Base-by-base conservation (phyloP, 1,140 invertebrate genomes). In the Nasonia longicornis region DNA sequence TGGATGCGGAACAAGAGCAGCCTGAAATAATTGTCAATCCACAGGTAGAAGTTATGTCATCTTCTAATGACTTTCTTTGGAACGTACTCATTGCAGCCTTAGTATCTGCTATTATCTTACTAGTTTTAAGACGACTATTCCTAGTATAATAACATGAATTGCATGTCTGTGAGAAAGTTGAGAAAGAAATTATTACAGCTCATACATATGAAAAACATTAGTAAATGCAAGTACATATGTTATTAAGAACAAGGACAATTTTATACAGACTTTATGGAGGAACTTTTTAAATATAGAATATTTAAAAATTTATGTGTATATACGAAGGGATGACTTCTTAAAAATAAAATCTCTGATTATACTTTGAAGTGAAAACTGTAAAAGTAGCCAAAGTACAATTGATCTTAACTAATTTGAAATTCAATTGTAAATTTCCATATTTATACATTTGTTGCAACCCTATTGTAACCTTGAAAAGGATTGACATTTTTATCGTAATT, bases 11-110 rank as follows among this genome's bases (percentile, higher is more conserved):
- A 29, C 84, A 82, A 22, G 87, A 87, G n/a, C 80, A 86, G 73
- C 31, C 85, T 48, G 86, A 87, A 73, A 80, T 86, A 38, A 85
- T 86, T 75, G 10, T 86, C 35, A 89, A 86, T 84, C 84, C 85
- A 45, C 86, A 87, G 70, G 63, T 87, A 71, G 86, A 87, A 79
- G 87, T 85, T 16, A 87, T 89, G 85, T 88, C 87, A 4, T 90
- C 88, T 35, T 88, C 87, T 6, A 90, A 90, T 42, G 88, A 90
- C 74, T 80, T 89, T 71, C 86, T 90, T 80, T 90, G 89, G 89
- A 90, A 84, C 83, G 87, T 89, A 74, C 83, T 90, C 0, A 90
- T 90, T 80, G 85, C 84, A 42, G 86, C 84, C 12, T 84, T 91
- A 78, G 58, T 90, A 35, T 89, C 84, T 16, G 89, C 87, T 52